Evolutionary conservation across 2,888 invertebrate genomes (phyloP), one percentile per base, ranked within the genome.

Genomic region (Zaprionus obscuricornis): DNA sequence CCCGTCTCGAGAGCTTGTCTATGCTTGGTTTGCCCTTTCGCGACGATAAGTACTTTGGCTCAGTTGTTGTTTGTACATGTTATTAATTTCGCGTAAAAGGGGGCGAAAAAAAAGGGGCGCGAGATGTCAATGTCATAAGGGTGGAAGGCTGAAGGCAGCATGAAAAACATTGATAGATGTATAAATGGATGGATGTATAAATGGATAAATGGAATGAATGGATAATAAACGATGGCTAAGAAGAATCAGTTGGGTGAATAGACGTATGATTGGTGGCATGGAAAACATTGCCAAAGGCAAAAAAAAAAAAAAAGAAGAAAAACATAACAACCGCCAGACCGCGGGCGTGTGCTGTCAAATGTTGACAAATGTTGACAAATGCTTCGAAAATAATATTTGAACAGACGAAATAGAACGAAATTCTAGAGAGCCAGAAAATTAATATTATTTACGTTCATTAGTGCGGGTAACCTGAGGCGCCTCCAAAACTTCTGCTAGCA

Each of bases 341-440:
- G 65, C 62, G 63, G 70, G 84, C 74, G 78, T 66, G 62, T 65
- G 77, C 70, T 87, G 87, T 88, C 86, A 88, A 67, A 84, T 65
- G n/a, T 74, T 86, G 87, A 88, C 89, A 88, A 88, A 88, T 88
- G 87, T 88, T 88, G 88, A 88, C 89, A 88, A 88, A 88, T 88
- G 87, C 72, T 36, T 50, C 54, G 58, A 69, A 81, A 72, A 74
- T 70, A 74, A 69, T 85, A 69, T 74, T 74, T 66, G 55, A 33
- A 31, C 60, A 49, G 49, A 24, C 54, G 58, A 34, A 50, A 22
- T 22, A 22, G 22, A 42, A 8, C 5, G 27, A 29, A 55, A 29
- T 43, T 18, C 24, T 34, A n/a, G 17, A 37, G 27, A 37, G 20
- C 16, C 18, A 24, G 16, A 68, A 72, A 74, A 76, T 71, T 70